Evolutionary conservation across 1,140 invertebrate genomes (phyloP).

Genomic region (Leptinotarsa lineolata): DNA sequence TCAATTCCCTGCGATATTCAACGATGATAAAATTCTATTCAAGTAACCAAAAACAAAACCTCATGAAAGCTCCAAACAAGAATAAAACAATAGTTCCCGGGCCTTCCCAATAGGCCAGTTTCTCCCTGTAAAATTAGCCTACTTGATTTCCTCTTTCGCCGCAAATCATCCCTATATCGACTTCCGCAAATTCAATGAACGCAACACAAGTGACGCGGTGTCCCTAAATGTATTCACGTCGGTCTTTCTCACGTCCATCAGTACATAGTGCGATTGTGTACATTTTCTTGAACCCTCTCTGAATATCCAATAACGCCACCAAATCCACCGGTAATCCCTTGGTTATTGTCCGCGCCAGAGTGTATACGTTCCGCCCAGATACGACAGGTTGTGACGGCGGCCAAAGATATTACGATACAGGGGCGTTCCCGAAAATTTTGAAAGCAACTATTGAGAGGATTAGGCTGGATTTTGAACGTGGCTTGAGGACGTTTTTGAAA

Average conservation of each 20-base stretch:
- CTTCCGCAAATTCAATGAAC: slow-evolving; percentile 2
- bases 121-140: no score
- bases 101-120: no score
- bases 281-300: background rate
- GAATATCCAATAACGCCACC: slow-evolving; percentile 7
- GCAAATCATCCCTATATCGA: background rate
- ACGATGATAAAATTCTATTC: no score
- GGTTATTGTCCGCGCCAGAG: background rate
- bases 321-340: background rate
- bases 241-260: slow-evolving; percentile 4
- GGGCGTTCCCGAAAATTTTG: background rate
- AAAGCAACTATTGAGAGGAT: background rate
- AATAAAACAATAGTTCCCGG: no score
- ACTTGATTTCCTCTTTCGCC: no score
- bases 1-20: no score
- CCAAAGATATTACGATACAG: background rate
- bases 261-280: slow-evolving; percentile 2
- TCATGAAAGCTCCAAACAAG: no score
- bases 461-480: no score
- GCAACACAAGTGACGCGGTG: background rate
- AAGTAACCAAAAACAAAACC: no score
- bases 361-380: background rate
- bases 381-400: background rate
- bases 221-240: background rate
- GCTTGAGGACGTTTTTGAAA: no score